These are phyloP conservation scores for Tachina grossa DNA, from an alignment of 2,888 invertebrate species.

Conservation along the genomic window DNA sequence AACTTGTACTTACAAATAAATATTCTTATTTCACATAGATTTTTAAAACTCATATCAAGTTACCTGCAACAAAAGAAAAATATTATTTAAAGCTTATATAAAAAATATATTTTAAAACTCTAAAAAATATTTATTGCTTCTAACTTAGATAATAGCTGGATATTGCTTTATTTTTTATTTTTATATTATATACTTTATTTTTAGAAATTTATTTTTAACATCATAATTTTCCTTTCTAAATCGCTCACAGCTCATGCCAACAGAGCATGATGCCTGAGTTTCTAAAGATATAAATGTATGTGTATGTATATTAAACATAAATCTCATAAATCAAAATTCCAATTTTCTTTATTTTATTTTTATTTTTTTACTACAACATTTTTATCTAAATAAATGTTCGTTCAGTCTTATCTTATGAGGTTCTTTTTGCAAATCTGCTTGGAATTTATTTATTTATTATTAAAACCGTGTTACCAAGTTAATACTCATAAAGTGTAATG, in stretches of 20 bases:
- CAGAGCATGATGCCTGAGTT: neutral
- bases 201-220: neutral
- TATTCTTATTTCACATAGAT: neutral
- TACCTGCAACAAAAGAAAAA: slow-evolving; percentile 27
- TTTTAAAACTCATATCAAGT: neutral
- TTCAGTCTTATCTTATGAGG: slow-evolving; percentile 25
- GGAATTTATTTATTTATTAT: slow-evolving; percentile 32
- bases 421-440: slow-evolving; percentile 32
- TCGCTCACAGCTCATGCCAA: neutral
- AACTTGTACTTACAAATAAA: slow-evolving; percentile 1
- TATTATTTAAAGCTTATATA: neutral
- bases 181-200: neutral
- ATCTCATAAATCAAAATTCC: slow-evolving; percentile 43
- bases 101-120: no score
- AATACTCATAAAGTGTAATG: slow-evolving; percentile 41
- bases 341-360: slow-evolving; percentile 25
- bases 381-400: slow-evolving; percentile 50
- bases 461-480: slow-evolving; percentile 40
- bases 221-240: neutral
- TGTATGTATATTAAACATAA: neutral
- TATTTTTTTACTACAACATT: neutral
- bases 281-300: neutral
- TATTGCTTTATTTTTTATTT: neutral
- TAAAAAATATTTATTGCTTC: neutral
- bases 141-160: no score